A percentile compares a stretch with the other conserved stretches of the same genome.
phyloP scores from a whole-genome alignment of 2,113 vertebrate species.

The Tauraco erythrolophus region DNA sequence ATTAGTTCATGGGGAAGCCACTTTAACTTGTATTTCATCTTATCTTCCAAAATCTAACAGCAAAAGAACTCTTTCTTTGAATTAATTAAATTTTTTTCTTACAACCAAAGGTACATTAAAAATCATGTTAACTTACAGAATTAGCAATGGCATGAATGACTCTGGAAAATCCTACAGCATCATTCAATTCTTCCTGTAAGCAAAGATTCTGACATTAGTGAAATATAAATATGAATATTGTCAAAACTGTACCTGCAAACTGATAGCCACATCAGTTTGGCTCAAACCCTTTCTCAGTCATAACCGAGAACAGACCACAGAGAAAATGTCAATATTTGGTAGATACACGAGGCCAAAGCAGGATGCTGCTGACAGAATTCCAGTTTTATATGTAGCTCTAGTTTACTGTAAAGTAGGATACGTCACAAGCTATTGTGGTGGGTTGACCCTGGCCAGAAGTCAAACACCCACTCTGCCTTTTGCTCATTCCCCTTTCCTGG shows the following conservation, averaged over 20 bases:
- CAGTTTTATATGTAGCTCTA: neutral
- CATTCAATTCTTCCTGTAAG: constrained; percentile 90
- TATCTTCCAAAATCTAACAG: neutral
- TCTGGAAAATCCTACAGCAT: constrained; percentile 96
- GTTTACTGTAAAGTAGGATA: neutral
- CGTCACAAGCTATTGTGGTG: neutral
- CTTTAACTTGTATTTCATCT: neutral
- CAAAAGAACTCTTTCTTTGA: neutral
- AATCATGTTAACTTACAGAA: constrained; percentile 84
- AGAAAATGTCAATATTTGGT: neutral
- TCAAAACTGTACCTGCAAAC: neutral
- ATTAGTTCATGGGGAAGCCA: neutral
- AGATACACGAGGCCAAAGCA: neutral
- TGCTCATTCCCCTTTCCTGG: neutral
- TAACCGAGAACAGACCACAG: neutral
- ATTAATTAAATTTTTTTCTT: neutral
- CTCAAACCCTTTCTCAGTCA: neutral
- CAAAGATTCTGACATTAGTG: neutral
- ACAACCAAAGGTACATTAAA: neutral
- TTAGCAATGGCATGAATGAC: constrained; percentile 93
- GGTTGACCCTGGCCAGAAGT: neutral
- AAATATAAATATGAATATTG: neutral
- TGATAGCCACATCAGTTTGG: neutral
- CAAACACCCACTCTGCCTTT: neutral
- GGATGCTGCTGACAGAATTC: neutral